Evolutionary conservation across 1,140 invertebrate species (phyloP).

Genomic region (Lethocerus indicus): DNA sequence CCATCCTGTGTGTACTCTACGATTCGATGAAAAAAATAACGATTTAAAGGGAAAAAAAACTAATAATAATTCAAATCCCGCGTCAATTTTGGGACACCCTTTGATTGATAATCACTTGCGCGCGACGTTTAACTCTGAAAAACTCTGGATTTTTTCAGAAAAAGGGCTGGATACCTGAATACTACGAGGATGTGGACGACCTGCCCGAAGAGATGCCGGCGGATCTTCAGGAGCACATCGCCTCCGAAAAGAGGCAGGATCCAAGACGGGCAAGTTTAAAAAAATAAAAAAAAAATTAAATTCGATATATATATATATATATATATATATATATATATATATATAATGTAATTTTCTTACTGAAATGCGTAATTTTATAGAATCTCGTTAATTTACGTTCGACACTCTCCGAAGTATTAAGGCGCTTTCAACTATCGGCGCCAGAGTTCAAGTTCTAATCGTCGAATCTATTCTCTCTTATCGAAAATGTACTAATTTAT

Average conservation of each 20-base stretch:
- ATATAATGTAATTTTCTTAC: not conserved
- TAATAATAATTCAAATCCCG: too few relatives aligned
- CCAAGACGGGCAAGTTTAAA: conserved; percentile 1
- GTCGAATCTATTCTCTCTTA: not conserved
- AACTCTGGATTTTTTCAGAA: conserved; percentile 37
- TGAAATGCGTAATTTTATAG: not conserved
- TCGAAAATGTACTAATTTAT: not conserved
- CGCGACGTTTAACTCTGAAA: too few relatives aligned
- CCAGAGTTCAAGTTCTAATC: not conserved
- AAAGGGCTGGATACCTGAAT: conserved; percentile 57
- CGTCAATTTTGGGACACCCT: too few relatives aligned
- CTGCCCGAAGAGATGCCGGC: conserved; percentile 47
- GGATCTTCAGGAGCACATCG: conserved; percentile 39
- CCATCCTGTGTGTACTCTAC: too few relatives aligned
- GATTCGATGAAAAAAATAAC: too few relatives aligned
- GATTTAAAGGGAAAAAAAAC: too few relatives aligned
- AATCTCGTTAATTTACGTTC: not conserved
- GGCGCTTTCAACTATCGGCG: not conserved
- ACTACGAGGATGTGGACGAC: conserved; percentile 37
- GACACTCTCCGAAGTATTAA: not conserved
- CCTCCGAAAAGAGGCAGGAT: not conserved
- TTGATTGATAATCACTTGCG: too few relatives aligned
- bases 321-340: not conserved
- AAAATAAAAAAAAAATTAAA: not conserved
- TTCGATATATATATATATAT: not conserved